These are phyloP conservation scores for Polymixis flavicincta DNA, from an alignment of 2,888 invertebrate genomes.

Conservation along the genomic window DNA sequence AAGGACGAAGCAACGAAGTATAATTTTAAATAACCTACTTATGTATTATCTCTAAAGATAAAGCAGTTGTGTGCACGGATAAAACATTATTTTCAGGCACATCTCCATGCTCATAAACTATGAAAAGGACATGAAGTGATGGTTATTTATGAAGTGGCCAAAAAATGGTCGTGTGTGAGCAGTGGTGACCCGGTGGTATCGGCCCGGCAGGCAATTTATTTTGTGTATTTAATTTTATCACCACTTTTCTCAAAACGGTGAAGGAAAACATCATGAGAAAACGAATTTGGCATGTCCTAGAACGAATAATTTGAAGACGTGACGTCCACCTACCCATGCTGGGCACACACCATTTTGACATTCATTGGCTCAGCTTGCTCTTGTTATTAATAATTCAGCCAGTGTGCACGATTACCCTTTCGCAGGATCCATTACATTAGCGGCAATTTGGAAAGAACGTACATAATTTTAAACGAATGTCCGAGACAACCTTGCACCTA, in stretches of 20 bases:
- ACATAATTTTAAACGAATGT: conserved; percentile 15
- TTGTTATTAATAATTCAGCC: background rate
- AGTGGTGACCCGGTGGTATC: too few species aligned
- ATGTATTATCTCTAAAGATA: background rate
- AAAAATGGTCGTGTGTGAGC: background rate
- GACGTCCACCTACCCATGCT: background rate
- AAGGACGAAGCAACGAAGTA: too few species aligned
- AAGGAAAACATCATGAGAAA: too few species aligned
- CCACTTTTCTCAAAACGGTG: too few species aligned
- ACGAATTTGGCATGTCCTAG: too few species aligned
- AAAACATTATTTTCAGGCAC: background rate
- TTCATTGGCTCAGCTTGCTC: background rate
- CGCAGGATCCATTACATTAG: conserved; percentile 45
- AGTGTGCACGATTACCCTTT: background rate
- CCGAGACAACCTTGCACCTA: conserved; percentile 58
- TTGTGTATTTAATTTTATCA: too few species aligned
- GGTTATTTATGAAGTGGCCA: conserved; percentile 8
- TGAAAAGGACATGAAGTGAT: background rate
- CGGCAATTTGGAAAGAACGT: conserved; percentile 31
- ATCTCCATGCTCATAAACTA: background rate
- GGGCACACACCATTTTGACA: background rate
- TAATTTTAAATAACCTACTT: background rate
- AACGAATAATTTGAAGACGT: too few species aligned
- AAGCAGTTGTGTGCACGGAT: background rate
- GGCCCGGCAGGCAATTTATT: too few species aligned